Base-by-base conservation (phyloP, 2,888 invertebrate species). In the Ormyrus thymus region DNA sequence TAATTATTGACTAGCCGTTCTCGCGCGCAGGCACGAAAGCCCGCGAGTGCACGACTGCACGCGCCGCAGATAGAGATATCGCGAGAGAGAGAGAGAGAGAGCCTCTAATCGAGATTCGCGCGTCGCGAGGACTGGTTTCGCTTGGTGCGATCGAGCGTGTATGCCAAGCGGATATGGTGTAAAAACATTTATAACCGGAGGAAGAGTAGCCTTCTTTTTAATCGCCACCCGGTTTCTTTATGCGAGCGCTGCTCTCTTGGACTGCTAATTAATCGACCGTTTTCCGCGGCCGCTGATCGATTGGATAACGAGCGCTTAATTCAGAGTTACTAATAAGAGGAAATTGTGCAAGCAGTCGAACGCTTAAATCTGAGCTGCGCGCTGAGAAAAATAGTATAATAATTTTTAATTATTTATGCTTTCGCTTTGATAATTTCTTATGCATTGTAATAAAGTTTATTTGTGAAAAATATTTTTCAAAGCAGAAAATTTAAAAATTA, bases 171-270 rank as follows among this genome's bases (percentile, higher is more conserved):
- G 29, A 29, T 29, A 29, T 3, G 29, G 59, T 51, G 68, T 15
- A 78, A 73, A 71, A 73, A 68, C 72, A 61, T 55, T 59, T 59
- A 66, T 72, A 72, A 70, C 69, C 29, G 29, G 73, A 43, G 77
- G 48, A 78, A 61, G 29, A 29, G 29, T 29, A 29, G 29, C 29
- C 29, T 29, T 29, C 48, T 59, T 50, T 70, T 72, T 72, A 72
- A 66, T 72, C 61, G 66, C 50, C 55, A 72, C 61, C 68, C 45
- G 65, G 15, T 48, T 68, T 72, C 51, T 46, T 46, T 45, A 7
- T 46, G 13, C 2, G 65, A n/a, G 9, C 56, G 1, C 15, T 46
- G 11, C n/a, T 43, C 10, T 29, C 9, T 46, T 9, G 43, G 11
- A 68, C 15, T 43, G 66, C 50, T 69, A 46, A 11, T 62, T 69